A percentile compares a stretch with the other conserved stretches of the same genome.
These are phyloP conservation scores for Danio rerio DNA, from an alignment of 2,113 vertebrate genomes.

Conservation along the genomic window DNA sequence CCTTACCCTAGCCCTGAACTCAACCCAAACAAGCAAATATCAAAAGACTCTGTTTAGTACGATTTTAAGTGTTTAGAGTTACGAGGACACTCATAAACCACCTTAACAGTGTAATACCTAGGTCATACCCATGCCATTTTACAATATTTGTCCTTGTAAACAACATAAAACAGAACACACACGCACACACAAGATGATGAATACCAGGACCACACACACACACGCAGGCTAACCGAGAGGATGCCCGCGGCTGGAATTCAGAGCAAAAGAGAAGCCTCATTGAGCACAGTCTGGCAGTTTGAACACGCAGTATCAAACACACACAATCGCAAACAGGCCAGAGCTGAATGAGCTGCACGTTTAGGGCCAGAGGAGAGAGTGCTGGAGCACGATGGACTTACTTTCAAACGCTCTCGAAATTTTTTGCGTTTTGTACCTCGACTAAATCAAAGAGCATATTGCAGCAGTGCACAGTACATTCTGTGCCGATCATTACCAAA, in stretches of 20 bases:
- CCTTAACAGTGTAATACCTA: too few relatives aligned
- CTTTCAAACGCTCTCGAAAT: neutral
- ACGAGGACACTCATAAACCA: too few relatives aligned
- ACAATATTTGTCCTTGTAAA: too few relatives aligned
- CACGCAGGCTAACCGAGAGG: slow-evolving; percentile 53
- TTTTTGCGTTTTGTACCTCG: neutral
- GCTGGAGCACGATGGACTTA: neutral
- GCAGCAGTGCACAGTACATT: neutral
- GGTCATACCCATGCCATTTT: too few relatives aligned
- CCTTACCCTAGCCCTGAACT: too few relatives aligned
- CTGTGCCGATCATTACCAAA: slow-evolving; percentile 4
- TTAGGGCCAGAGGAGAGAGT: slow-evolving; percentile 3
- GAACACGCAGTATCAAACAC: slow-evolving; percentile 62
- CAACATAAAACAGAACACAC: neutral
- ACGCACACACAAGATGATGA: neutral
- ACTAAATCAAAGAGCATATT: neutral
- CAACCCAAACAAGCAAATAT: too few relatives aligned
- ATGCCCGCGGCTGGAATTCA: slow-evolving; percentile 64
- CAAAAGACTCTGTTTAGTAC: too few relatives aligned
- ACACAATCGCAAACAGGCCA: slow-evolving; percentile 61
- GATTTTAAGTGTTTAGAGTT: too few relatives aligned
- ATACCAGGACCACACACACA: neutral
- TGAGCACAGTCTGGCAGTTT: slow-evolving; percentile 66
- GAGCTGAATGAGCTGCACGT: slow-evolving; percentile 16
- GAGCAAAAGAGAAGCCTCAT: slow-evolving; percentile 63